Evolutionary conservation across 2,797 vertebrate species (phyloP), one percentile per base, ranked within the genome.

Genomic region (Alectoris magna): DNA sequence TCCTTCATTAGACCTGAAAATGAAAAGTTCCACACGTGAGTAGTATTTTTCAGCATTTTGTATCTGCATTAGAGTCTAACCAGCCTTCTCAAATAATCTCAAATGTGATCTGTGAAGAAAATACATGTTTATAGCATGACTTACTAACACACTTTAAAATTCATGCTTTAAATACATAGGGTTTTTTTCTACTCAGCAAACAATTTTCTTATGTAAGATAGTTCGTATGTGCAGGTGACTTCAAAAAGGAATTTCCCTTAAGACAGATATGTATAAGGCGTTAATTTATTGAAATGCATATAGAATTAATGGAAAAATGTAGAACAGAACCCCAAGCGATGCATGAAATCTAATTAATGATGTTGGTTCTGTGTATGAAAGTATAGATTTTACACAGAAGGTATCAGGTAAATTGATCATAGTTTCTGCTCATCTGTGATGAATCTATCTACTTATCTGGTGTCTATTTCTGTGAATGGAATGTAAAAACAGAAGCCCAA

Each of bases 11-110:
- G 95, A 93, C 64, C 58, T 95, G 85, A 74, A 39, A 89, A 96
- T 83, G 79, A 97, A 96, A 87, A 96, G 74, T 43, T 95, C 80
- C 39, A 80, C 73, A 85, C 96, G 93, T 97, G 36, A 93, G 95
- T 96, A 74, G 24, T 34, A 7, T 27, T n/a, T 62, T 82, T 53
- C 39, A 71, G 12, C 29, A 27, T 56, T 34, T 75, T 46, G 7
- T 75, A 6, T 53, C 17, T 83, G 12, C 60, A 12, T 69, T 41
- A 76, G 44, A 72, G 31, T 29, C 60, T 29, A 31, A 73, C 59
- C 68, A 58, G 14, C 38, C 2, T 31, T 43, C 39, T 3, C 4
- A 70, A 74, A 71, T 18, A 70, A 11, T 4, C 22, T 18, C 21
- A 60, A 44, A 18, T 8, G 12, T 63, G 39, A 91, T 44, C 60